phyloP scores from a whole-genome alignment of 2,888 invertebrate species.

The Aplocera efformata region DNA sequence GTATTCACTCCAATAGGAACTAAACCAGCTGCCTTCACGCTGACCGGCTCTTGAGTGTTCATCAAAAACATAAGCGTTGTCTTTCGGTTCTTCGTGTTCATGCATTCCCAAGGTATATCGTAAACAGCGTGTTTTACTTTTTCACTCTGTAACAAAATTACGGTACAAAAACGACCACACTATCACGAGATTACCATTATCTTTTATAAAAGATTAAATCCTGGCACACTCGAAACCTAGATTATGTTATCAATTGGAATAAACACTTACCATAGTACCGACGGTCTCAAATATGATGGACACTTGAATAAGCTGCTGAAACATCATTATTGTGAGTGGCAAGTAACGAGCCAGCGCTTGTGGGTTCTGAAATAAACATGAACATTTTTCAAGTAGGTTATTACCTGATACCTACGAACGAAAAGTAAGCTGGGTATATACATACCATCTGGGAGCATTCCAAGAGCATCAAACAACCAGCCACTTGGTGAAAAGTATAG shows the following conservation, averaged over 20 bases:
- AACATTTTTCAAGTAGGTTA: no score
- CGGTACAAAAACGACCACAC: no score
- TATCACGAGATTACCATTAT: no score
- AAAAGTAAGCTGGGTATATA: no score
- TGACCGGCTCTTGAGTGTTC: conserved; percentile 30
- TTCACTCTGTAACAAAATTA: conserved; percentile 26
- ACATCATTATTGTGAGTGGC: conserved; percentile 21
- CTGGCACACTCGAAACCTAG: no score
- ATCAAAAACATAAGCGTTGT: conserved; percentile 26
- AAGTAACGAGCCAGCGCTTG: conserved; percentile 25
- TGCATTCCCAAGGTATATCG: conserved; percentile 35
- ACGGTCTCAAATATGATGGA: conserved; percentile 26
- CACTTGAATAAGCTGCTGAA: conserved; percentile 26
- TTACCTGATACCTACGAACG: conserved; percentile 21
- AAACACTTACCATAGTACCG: conserved; percentile 26
- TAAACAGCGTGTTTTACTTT: conserved; percentile 31
- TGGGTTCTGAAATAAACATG: conserved; percentile 25
- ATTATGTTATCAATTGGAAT: no score
- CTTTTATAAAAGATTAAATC: no score
- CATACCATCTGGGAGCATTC: conserved; percentile 38
- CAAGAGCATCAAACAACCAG: conserved; percentile 35
- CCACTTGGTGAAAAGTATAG: conserved; percentile 35
- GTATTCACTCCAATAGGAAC: conserved; percentile 32
- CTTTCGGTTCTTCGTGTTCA: conserved; percentile 29
- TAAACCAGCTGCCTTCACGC: conserved; percentile 33